phyloP scores from a whole-genome alignment of 2,888 invertebrate species.

The Pseudococcus longispinus region DNA sequence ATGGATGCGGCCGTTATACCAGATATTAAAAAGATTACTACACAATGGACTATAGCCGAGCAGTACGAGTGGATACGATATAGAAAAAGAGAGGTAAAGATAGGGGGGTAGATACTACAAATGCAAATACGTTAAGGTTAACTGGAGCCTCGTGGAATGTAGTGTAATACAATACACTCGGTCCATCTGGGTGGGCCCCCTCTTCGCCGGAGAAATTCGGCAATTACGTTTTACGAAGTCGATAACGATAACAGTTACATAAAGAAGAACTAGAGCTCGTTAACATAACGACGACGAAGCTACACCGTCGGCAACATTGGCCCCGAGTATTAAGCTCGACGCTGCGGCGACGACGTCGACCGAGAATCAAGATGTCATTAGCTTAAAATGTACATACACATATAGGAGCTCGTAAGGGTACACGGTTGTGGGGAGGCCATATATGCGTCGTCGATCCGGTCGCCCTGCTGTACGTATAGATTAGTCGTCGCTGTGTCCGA shows the following conservation, averaged over 20 bases:
- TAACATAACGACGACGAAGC: neutral
- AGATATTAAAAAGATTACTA: too few relatives aligned
- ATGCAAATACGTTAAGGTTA: neutral
- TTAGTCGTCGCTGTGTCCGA: neutral
- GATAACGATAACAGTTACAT: conserved; percentile 26
- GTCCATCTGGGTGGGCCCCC: neutral
- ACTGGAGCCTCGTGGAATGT: neutral
- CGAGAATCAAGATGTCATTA: conserved; percentile 11
- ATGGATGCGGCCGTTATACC: too few relatives aligned
- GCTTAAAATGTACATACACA: neutral
- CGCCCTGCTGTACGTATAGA: neutral
- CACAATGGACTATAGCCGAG: too few relatives aligned
- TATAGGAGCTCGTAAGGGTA: neutral
- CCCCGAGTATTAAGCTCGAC: neutral
- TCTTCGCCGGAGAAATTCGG: neutral
- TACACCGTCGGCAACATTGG: neutral
- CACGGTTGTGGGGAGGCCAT: neutral
- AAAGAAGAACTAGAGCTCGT: neutral
- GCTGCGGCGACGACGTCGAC: neutral
- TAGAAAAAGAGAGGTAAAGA: too few relatives aligned
- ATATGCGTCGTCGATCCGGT: neutral
- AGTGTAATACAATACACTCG: neutral
- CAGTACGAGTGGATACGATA: too few relatives aligned
- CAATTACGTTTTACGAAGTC: conserved; percentile 13
- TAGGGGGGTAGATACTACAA: neutral